Conservation (phyloP, 2,797 vertebrate species). For the Chanos chanos region DNA sequence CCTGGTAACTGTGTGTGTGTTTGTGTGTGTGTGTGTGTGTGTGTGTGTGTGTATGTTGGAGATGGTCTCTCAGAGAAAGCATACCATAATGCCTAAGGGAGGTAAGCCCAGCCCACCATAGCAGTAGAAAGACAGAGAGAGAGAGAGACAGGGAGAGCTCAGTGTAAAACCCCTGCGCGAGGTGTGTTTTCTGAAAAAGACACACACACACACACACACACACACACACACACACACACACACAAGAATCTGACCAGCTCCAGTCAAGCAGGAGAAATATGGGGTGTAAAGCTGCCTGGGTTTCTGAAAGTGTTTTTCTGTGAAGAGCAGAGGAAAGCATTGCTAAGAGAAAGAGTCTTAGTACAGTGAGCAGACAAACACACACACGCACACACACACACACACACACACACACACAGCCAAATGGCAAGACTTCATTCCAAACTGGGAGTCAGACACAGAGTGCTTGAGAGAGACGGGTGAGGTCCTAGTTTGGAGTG, state of each 20-base stretch:
- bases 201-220: too few relatives aligned
- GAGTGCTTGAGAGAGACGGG: conserved; percentile 3
- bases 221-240: too few relatives aligned
- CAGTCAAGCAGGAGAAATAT: conserved; percentile 34
- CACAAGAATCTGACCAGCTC: conserved; percentile 11
- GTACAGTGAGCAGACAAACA: conserved; percentile 13
- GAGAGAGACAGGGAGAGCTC: conserved; percentile 41
- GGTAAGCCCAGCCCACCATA: conserved; percentile 28
- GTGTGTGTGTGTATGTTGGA: conserved; percentile 1
- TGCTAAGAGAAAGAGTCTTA: too few relatives aligned
- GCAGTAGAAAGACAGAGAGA: conserved; percentile 36
- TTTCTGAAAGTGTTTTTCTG: too few relatives aligned
- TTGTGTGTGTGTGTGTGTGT: background rate
- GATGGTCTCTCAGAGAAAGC: conserved; percentile 35
- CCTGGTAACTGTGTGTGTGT: too few relatives aligned
- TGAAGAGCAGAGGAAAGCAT: too few relatives aligned
- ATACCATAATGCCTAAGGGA: conserved; percentile 38
- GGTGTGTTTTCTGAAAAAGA: conserved; percentile 41
- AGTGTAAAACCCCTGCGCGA: conserved; percentile 44
- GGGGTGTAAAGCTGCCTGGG: conserved; percentile 24
- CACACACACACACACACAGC: conserved; percentile 17
- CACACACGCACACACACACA: background rate
- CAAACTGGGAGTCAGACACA: background rate
- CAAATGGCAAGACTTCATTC: conserved; percentile 3
- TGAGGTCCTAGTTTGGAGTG: too few relatives aligned